Base-by-base conservation (phyloP, 2,888 invertebrate species). In the Imbricaverruca yamaguchii region DNA sequence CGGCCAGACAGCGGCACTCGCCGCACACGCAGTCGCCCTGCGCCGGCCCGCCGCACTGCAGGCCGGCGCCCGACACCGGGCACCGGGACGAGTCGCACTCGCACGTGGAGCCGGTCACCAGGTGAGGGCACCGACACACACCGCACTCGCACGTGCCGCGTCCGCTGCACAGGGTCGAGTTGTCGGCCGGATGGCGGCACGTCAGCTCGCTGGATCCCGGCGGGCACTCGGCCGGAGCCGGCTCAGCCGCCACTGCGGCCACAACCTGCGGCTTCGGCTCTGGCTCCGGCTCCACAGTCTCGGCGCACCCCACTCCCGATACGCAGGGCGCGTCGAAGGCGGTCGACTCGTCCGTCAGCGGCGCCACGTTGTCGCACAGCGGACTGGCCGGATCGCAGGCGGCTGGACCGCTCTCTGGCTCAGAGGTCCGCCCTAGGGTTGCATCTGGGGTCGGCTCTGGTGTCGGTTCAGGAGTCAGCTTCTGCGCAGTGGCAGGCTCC, bases 131-230 rank as follows among this genome's bases (percentile, higher is more conserved):
- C 15, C 74, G 74, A 53, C 74, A 74, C 8, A 39, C 53, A 53
- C 74, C 74, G 74, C 74, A 74, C 74, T 53, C 74, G 25, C 74
- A 74, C 7, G 39, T 18, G 53, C 74, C 74, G 18, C 74, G 39
- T 15, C 53, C 74, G 53, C 74, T 53, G 74, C 74, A 74, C 13
- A 74, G 74, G 18, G 53, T 53, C 53, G 53, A 8, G 74, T 74
- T 74, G 8, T 25, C 74, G 18, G 74, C 53, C 53, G 18, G 74
- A 7, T 59, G 59, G 59, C 74, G 74, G 53, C 74, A 74, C 53
- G 74, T 74, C 53, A 74, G 53, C 74, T 74, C 74, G 74, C 74
- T 74, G 53, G 74, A 23, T 15, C 53, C 74, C 18, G 74, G 18
- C 18, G 74, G 74, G 53, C 74, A 74, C 15, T 23, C 69, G 23